Conservation (phyloP, 2,888 invertebrate species). For the Lacanobia wlatinum region DNA sequence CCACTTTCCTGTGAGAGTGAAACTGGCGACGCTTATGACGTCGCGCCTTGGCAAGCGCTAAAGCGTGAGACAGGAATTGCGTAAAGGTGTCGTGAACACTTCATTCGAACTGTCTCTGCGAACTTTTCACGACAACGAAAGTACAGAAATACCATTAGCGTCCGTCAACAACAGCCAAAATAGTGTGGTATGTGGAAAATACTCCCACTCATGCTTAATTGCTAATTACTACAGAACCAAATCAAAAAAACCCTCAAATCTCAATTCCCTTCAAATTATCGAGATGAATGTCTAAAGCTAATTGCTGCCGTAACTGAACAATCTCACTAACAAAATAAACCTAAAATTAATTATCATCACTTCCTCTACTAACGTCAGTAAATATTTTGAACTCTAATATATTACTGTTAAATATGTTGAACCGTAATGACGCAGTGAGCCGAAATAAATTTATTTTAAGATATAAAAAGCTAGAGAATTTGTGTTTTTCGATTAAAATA, state of each 20-base stretch:
- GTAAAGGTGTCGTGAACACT: slow-evolving; percentile 88
- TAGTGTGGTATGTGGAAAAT: slow-evolving; percentile 76
- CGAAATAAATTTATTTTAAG: slow-evolving; percentile 32
- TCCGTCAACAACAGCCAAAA: slow-evolving; percentile 82
- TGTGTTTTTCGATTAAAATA: slow-evolving; percentile 28
- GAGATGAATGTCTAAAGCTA: neutral
- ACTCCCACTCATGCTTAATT: slow-evolving; percentile 66
- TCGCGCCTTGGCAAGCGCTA: slow-evolving; percentile 84
- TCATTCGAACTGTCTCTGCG: slow-evolving; percentile 82
- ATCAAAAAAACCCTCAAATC: slow-evolving; percentile 20
- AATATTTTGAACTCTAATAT: slow-evolving; percentile 31
- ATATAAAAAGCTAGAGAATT: slow-evolving; percentile 25
- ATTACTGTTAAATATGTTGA: slow-evolving; percentile 30
- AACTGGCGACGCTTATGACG: slow-evolving; percentile 81
- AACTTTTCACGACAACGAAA: slow-evolving; percentile 83
- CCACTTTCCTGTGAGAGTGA: slow-evolving; percentile 78
- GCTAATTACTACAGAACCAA: slow-evolving; percentile 48
- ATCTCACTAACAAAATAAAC: slow-evolving; percentile 38
- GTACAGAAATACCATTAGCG: slow-evolving; percentile 85
- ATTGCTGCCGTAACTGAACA: slow-evolving; percentile 19
- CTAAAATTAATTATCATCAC: slow-evolving; percentile 38
- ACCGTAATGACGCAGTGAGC: slow-evolving; percentile 41
- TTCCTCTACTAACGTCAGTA: slow-evolving; percentile 28
- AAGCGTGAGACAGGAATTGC: slow-evolving; percentile 87
- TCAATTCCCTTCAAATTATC: neutral